Base-by-base conservation (phyloP, 2,888 invertebrate species). In the Pyralis farinalis region DNA sequence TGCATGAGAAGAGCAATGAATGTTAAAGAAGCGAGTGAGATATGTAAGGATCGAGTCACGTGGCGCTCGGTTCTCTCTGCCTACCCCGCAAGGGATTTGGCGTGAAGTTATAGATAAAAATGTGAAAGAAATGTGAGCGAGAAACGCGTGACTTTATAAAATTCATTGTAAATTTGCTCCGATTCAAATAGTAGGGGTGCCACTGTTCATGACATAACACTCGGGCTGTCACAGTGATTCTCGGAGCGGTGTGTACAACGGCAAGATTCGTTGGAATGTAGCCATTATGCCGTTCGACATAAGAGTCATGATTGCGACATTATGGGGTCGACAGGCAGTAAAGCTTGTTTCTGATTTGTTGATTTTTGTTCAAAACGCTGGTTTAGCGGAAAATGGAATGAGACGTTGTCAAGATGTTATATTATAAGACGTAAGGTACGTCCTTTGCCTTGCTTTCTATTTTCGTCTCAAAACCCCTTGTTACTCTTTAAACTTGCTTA, bases 131-230 rank as follows among this genome's bases (percentile, higher is more conserved):
- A n/a, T n/a, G n/a, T n/a, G n/a, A n/a, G 21, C 7, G 21, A 21
- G 21, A 21, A 30, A 7, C 21, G 21, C 21, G 21, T 21, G 21
- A 21, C n/a, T n/a, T n/a, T n/a, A 25, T 25, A 2, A 7, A 25
- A 25, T 7, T 25, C 25, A 7, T 8, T 25, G 3, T 2, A 25
- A 25, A 25, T 25, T 4, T 5, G 3, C 7, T 25, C 25, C 5
- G 7, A 7, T 4, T 21, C 21, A 7, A 2, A 25, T 20, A 36
- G 36, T 36, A 36, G 20, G 28, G 20, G 12, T 8, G n/a, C 27
- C 29, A 20, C 29, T 36, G 36, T 36, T 29, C 29, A 20, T 36
- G 36, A 36, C 36, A 36, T 10, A 36, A 16, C 36, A 11, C 29
- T 21, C 11, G 36, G 7, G 11, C 34, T 35, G 34, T 35, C 34